Evolutionary conservation across 2,888 invertebrate genomes (phyloP).

Genomic region (Drosophila paracracens): DNA sequence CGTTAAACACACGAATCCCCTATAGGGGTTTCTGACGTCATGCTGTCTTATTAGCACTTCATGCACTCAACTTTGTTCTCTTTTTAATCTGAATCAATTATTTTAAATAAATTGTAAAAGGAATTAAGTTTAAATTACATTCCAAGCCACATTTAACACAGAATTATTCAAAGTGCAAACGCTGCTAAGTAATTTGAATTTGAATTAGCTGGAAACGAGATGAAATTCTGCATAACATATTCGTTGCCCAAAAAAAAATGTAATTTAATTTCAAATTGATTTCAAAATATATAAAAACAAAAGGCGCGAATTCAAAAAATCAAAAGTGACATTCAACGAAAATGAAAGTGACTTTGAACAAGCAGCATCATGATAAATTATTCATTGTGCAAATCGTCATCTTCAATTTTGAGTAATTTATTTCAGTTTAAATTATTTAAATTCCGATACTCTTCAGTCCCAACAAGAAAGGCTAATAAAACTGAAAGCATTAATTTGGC

Average conservation of each 20-base stretch:
- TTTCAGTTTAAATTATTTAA: slow-evolving; percentile 26
- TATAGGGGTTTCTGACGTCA: background rate
- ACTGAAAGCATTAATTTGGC: background rate
- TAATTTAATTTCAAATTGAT: background rate
- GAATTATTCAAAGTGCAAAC: background rate
- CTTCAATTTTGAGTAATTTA: slow-evolving; percentile 32
- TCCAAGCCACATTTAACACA: background rate
- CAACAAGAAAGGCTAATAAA: background rate
- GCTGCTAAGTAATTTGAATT: background rate
- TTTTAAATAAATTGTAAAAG: background rate
- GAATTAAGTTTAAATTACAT: background rate
- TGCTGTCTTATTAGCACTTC: background rate
- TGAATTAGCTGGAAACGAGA: background rate
- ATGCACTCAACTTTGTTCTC: background rate
- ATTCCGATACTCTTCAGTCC: background rate
- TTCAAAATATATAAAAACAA: background rate
- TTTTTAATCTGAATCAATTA: background rate
- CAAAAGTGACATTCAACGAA: slow-evolving; percentile 19
- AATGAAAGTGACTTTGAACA: slow-evolving; percentile 54
- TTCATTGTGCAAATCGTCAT: slow-evolving; percentile 33
- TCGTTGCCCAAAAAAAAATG: background rate
- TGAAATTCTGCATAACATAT: background rate
- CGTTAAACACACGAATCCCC: background rate
- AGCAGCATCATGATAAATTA: slow-evolving; percentile 33
- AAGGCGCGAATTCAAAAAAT: background rate